Conservation (phyloP, 2,888 invertebrate genomes). For the Drosophila infuscata region DNA sequence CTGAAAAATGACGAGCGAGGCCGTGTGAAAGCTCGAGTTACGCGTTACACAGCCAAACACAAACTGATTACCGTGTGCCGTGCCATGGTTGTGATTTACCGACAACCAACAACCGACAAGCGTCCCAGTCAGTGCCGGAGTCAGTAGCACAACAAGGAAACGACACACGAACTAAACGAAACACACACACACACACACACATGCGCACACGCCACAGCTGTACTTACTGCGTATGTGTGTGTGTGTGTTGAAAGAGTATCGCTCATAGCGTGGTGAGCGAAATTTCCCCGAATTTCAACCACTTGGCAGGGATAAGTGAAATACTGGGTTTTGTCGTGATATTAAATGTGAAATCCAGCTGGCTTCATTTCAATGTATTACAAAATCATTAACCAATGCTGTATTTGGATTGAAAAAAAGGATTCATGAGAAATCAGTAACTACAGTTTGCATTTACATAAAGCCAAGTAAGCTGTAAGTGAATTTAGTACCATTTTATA, state of each 20-base stretch:
- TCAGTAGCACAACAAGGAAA: slow-evolving; percentile 60
- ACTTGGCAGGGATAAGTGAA: slow-evolving; percentile 18
- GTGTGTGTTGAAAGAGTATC: slow-evolving; percentile 37
- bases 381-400: not conserved
- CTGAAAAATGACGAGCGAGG: slow-evolving; percentile 12
- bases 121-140: slow-evolving; percentile 43
- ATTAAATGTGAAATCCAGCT: slow-evolving; percentile 14
- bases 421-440: not conserved
- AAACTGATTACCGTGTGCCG: slow-evolving; percentile 83
- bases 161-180: slow-evolving; percentile 38
- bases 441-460: not conserved
- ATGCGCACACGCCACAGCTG: slow-evolving; percentile 39
- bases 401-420: not conserved
- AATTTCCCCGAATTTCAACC: slow-evolving; percentile 41
- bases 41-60: slow-evolving; percentile 84
- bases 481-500: not conserved
- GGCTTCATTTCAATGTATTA: not conserved
- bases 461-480: not conserved
- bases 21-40: slow-evolving; percentile 66
- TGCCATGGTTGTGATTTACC: slow-evolving; percentile 82
- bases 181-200: slow-evolving; percentile 18
- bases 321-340: slow-evolving; percentile 33
- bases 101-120: slow-evolving; percentile 48
- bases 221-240: slow-evolving; percentile 25
- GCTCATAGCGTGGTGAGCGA: slow-evolving; percentile 37